Percentiles rank a stretch among this genome's conserved stretches.
Conservation (phyloP, 2,113 vertebrate species). For the Ploceus nigricollis region DNA sequence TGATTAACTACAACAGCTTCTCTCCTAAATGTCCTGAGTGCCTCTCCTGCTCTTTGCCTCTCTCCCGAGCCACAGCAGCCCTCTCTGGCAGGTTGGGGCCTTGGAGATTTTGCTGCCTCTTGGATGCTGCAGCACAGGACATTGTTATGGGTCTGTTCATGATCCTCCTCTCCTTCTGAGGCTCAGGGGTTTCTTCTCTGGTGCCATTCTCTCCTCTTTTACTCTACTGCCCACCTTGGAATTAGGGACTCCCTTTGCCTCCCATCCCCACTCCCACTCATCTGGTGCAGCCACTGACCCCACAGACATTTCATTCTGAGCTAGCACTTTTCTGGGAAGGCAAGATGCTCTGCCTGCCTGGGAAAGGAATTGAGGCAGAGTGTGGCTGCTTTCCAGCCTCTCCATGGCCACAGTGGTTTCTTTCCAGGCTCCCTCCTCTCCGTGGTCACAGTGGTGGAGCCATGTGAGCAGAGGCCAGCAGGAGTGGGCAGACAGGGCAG, state of each 20-base stretch:
- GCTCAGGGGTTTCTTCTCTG: background rate
- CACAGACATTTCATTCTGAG: background rate
- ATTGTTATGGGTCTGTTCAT: background rate
- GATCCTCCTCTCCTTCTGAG: background rate
- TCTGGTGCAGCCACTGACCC: background rate
- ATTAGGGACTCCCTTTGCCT: background rate
- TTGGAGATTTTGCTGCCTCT: background rate
- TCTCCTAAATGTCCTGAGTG: background rate
- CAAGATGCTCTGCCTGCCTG: rapidly evolving
- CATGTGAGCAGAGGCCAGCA: rapidly evolving
- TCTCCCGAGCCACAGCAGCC: background rate
- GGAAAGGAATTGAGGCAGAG: background rate
- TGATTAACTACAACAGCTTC: background rate
- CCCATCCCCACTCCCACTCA: no score
- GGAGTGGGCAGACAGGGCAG: background rate
- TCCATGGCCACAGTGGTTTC: background rate
- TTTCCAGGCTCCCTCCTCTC: background rate
- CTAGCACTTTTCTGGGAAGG: background rate
- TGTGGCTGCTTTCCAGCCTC: background rate
- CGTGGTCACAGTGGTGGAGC: rapidly evolving
- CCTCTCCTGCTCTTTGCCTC: background rate
- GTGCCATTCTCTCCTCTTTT: background rate
- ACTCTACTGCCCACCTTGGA: background rate
- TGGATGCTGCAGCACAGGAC: background rate
- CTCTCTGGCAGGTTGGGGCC: background rate